Evolutionary conservation across 1,140 invertebrate species (phyloP).

Genomic region (Helicorthomorpha holstii): DNA sequence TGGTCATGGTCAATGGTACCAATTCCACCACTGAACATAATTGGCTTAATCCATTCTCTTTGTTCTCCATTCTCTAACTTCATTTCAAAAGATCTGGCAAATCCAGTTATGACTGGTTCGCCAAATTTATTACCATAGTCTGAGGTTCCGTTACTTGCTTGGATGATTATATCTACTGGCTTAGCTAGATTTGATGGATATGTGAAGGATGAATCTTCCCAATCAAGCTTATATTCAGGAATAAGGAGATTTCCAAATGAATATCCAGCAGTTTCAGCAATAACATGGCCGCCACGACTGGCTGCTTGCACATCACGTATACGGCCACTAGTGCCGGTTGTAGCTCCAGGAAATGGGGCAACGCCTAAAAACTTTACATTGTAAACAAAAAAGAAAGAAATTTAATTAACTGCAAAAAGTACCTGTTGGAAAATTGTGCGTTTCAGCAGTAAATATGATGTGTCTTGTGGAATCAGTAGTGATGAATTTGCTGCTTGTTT

Average conservation of each 20-base stretch:
- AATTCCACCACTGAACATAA: conserved; percentile 95
- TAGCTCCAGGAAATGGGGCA: conserved; percentile 65
- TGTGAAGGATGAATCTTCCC: conserved; percentile 55
- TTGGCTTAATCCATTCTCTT: conserved; percentile 91
- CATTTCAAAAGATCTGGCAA: conserved; percentile 77
- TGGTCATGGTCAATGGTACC: conserved; percentile 60
- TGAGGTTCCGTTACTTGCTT: conserved; percentile 93
- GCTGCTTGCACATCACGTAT: conserved; percentile 88
- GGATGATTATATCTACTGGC: conserved; percentile 71
- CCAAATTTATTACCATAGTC: conserved; percentile 99
- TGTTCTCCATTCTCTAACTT: conserved; percentile 41
- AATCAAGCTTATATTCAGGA: conserved; percentile 69
- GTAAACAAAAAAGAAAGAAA: no score
- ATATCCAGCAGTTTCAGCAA: conserved; percentile 92
- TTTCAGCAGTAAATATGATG: conserved; percentile 97
- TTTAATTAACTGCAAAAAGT: neutral
- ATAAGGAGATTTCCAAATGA: conserved; percentile 82
- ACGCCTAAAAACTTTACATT: conserved; percentile 25
- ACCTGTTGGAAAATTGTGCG: conserved; percentile 96
- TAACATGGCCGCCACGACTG: conserved; percentile 77
- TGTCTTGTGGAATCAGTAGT: conserved; percentile 46
- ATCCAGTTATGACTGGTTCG: conserved; percentile 81
- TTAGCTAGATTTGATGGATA: conserved; percentile 83
- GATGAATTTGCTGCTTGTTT: conserved; percentile 42
- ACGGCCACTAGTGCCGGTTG: conserved; percentile 88